These are phyloP conservation scores for Onychorhynchus coronatus DNA, from an alignment of 2,113 vertebrate genomes.

Conservation along the genomic window DNA sequence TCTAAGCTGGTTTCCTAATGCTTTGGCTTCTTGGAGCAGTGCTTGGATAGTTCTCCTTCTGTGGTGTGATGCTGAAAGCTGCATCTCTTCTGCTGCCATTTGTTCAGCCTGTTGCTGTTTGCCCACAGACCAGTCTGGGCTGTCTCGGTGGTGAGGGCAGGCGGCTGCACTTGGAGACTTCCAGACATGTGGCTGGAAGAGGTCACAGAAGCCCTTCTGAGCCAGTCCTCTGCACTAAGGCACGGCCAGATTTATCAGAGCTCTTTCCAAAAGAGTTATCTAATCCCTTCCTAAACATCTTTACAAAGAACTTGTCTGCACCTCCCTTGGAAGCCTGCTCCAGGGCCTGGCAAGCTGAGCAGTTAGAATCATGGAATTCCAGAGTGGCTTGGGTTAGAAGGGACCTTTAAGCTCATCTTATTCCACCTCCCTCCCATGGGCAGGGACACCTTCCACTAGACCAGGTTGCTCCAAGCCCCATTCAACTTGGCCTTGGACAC, in stretches of 20 bases:
- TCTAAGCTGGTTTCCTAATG: background rate
- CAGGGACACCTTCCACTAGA: background rate
- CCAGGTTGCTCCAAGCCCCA: background rate
- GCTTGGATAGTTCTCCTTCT: background rate
- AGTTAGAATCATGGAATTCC: background rate
- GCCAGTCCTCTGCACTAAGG: background rate
- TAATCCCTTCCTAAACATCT: background rate
- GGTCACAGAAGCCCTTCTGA: background rate
- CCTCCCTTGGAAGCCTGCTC: background rate
- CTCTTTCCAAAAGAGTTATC: background rate
- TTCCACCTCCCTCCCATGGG: background rate
- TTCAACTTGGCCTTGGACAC: background rate
- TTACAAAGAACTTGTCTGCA: background rate
- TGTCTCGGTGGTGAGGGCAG: rapidly evolving
- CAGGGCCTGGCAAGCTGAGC: background rate
- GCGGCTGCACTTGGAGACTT: background rate
- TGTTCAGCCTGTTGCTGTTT: background rate
- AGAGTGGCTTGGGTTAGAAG: background rate
- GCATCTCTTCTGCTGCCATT: background rate
- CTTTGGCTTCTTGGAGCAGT: background rate
- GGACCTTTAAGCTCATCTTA: background rate
- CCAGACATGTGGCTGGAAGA: background rate
- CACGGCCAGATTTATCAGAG: background rate
- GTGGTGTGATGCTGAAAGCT: background rate
- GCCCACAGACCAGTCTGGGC: background rate